Conservation (phyloP, 2,888 invertebrate genomes). For the Stenolophus ochropezus region DNA sequence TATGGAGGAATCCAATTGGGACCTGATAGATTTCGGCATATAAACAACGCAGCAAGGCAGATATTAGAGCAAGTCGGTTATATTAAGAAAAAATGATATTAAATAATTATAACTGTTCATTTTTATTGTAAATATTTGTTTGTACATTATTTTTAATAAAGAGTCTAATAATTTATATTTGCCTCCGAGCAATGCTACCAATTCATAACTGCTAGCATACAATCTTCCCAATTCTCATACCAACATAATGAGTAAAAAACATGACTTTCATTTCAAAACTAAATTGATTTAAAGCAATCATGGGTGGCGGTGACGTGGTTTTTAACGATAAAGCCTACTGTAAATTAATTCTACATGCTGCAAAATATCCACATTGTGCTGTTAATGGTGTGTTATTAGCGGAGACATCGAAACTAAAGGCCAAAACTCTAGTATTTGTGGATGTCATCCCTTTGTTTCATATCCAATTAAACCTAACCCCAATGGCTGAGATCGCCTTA, state of each 20-base stretch:
- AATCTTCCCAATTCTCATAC: neutral
- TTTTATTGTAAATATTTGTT: neutral
- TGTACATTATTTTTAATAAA: neutral
- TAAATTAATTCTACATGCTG: constrained; percentile 94
- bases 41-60: constrained; percentile 85
- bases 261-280: constrained; percentile 31
- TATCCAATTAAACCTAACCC: constrained; percentile 91
- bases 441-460: constrained; percentile 96
- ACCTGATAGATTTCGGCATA: constrained; percentile 89
- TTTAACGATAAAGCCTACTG: constrained; percentile 88
- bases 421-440: constrained; percentile 80
- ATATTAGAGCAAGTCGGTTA: constrained; percentile 78
- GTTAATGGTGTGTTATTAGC: constrained; percentile 94
- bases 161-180: neutral
- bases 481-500: constrained; percentile 96
- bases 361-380: constrained; percentile 96
- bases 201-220: neutral
- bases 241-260: neutral
- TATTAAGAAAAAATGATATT: constrained; percentile 66
- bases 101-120: neutral
- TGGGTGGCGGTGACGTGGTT: constrained; percentile 73
- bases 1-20: constrained; percentile 91
- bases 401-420: constrained; percentile 76
- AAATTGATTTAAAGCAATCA: constrained; percentile 63
- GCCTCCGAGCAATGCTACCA: neutral